Evolutionary conservation across 1,140 invertebrate genomes (phyloP).

Genomic region (Atta texana): DNA sequence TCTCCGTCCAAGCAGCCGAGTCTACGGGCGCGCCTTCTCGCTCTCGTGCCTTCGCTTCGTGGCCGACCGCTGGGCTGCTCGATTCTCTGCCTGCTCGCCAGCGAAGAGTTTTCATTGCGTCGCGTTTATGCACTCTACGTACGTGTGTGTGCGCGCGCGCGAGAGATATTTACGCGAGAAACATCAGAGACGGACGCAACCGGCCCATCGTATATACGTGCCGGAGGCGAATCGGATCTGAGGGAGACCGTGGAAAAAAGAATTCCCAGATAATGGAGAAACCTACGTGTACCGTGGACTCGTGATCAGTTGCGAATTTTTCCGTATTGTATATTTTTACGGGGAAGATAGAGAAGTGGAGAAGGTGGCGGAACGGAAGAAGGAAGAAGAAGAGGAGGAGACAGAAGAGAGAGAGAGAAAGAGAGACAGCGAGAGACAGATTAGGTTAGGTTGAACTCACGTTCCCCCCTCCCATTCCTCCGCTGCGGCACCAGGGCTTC

Average conservation of each 20-base stretch:
- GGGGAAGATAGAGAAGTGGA: conserved; percentile 19
- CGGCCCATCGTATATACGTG: conserved; percentile 44
- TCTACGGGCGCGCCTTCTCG: conserved; percentile 47
- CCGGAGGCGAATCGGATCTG: conserved; percentile 38
- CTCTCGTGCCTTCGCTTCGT: conserved; percentile 32
- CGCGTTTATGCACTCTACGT: conserved; percentile 41
- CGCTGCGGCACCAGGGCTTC: conserved; percentile 29
- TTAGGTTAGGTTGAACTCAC: conserved; percentile 76
- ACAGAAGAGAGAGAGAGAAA: not conserved
- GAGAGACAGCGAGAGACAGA: conserved; percentile 61
- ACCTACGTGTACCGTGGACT: conserved; percentile 58
- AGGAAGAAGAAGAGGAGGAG: conserved; percentile 40
- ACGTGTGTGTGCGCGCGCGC: not conserved
- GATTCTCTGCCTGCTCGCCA: conserved; percentile 53
- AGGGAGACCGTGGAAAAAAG: conserved; percentile 22
- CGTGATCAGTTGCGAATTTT: conserved; percentile 37
- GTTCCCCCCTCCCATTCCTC: conserved; percentile 41
- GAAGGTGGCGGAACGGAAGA: conserved; percentile 49
- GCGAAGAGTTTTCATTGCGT: conserved; percentile 63
- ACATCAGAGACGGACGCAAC: conserved; percentile 48
- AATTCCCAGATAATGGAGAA: conserved; percentile 65
- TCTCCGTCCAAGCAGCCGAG: conserved; percentile 60
- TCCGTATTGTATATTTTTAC: conserved; percentile 38
- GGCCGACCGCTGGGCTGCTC: conserved; percentile 28
- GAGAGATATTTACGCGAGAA: no score